Evolutionary conservation across 64 coral and sea anemone species (phyloP).

Genomic region (Montipora capricornis): DNA sequence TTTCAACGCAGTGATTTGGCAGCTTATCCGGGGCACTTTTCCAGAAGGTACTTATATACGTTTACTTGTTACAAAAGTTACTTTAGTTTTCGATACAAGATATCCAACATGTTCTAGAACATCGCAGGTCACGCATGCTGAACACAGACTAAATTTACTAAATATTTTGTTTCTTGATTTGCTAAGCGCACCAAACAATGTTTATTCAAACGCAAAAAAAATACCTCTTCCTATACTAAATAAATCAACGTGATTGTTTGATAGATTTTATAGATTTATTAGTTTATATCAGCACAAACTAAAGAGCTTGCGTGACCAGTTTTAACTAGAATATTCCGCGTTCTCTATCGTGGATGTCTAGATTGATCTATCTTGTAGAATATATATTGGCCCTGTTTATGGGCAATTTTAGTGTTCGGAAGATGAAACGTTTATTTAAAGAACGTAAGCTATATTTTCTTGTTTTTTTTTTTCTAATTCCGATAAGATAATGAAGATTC

Average conservation of each 20-base stretch:
- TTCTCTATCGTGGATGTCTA: not conserved
- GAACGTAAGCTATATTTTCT: not conserved
- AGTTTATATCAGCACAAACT: not conserved
- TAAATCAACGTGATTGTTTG: not conserved
- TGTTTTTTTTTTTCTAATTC: not conserved
- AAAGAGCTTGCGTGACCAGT: slow-evolving; percentile 7
- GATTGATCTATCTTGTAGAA: not conserved
- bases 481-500: not conserved
- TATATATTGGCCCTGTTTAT: not conserved
- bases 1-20: not conserved
- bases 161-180: not conserved
- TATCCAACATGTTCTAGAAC: slow-evolving; percentile 37
- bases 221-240: not conserved
- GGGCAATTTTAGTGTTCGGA: slow-evolving; percentile 5
- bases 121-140: slow-evolving; percentile 6
- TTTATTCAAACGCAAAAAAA: not conserved
- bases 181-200: not conserved
- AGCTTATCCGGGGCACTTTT: slow-evolving; percentile 16
- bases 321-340: slow-evolving; percentile 5
- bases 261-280: not conserved
- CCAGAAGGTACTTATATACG: slow-evolving; percentile 35
- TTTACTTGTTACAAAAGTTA: slow-evolving; percentile 65
- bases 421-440: not conserved
- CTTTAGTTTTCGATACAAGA: slow-evolving; percentile 50
- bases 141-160: not conserved